phyloP scores from a whole-genome alignment of 2,797 vertebrate genomes.

The Centroberyx gerrardi region DNA sequence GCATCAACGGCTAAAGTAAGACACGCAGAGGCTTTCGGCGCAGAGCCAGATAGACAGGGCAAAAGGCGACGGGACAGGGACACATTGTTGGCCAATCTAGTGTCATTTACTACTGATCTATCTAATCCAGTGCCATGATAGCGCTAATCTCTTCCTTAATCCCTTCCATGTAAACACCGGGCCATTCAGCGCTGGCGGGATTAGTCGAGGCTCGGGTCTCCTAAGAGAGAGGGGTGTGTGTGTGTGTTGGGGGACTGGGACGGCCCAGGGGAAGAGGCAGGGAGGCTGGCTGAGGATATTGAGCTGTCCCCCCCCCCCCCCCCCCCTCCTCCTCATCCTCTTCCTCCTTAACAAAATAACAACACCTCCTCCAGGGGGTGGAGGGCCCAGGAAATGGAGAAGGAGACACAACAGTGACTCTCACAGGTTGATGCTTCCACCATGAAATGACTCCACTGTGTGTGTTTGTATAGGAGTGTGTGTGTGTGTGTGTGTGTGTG shows the following conservation, averaged over 20 bases:
- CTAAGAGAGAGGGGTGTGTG: constrained; percentile 72
- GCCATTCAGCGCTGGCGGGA: constrained; percentile 88
- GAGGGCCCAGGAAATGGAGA: constrained; percentile 55
- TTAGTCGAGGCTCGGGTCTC: constrained; percentile 90
- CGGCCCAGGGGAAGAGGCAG: constrained; percentile 69
- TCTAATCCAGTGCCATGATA: constrained; percentile 89
- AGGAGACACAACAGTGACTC: constrained; percentile 14
- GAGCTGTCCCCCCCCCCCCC: constrained; percentile 76
- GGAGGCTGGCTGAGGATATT: constrained; percentile 67
- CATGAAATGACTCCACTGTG: constrained; percentile 26
- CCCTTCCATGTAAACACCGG: constrained; percentile 91
- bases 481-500: constrained; percentile 8
- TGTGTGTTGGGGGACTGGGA: constrained; percentile 49
- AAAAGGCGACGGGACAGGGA: constrained; percentile 12
- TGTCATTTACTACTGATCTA: constrained; percentile 75
- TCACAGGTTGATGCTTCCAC: constrained; percentile 38
- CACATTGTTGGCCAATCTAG: constrained; percentile 59
- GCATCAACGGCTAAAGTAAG: constrained; percentile 50
- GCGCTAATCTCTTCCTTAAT: constrained; percentile 92
- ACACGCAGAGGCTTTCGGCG: constrained; percentile 20
- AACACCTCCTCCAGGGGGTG: constrained; percentile 59
- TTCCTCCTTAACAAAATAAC: constrained; percentile 49
- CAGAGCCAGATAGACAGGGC: constrained; percentile 12
- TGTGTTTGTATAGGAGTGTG: constrained; percentile 9
- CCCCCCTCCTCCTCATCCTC: constrained; percentile 40